phyloP scores from a whole-genome alignment of 37 sponge, comb jelly and placozoan genomes.

The Halichondria panicea region DNA sequence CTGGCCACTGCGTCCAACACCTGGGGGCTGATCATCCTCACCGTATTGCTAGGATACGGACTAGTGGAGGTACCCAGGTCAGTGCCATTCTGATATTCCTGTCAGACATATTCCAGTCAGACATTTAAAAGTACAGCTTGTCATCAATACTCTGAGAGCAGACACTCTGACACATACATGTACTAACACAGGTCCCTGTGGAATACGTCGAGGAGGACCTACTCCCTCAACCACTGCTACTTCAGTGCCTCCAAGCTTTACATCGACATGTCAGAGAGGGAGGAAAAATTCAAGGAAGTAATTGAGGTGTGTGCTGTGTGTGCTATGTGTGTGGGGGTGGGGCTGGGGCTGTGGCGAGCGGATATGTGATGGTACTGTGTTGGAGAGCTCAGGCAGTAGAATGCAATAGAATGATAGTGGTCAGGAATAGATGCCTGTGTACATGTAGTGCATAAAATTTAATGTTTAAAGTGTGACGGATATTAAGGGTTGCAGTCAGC shows the following conservation, averaged over 20 bases:
- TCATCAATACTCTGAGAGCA: neutral
- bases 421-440: no score
- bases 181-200: no score
- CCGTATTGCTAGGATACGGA: slow-evolving; percentile 94
- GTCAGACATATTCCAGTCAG: neutral
- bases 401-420: no score
- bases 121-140: neutral
- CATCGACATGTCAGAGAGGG: slow-evolving; percentile 82
- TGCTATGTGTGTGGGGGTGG: neutral
- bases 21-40: slow-evolving; percentile 95
- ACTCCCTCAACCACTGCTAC: slow-evolving; percentile 73
- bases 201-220: slow-evolving; percentile 55
- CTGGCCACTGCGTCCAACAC: slow-evolving; percentile 91
- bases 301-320: slow-evolving; percentile 50
- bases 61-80: slow-evolving; percentile 86
- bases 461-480: neutral
- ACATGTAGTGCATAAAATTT: neutral
- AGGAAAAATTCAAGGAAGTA: slow-evolving; percentile 70
- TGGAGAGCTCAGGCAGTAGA: no score
- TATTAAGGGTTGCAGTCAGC: no score
- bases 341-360: neutral
- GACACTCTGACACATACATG: neutral
- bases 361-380: neutral
- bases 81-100: no score
- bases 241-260: slow-evolving; percentile 89